Evolutionary conservation across 2,113 vertebrate genomes (phyloP), one percentile per base, ranked within the genome.

Genomic region (Sardina pilchardus): DNA sequence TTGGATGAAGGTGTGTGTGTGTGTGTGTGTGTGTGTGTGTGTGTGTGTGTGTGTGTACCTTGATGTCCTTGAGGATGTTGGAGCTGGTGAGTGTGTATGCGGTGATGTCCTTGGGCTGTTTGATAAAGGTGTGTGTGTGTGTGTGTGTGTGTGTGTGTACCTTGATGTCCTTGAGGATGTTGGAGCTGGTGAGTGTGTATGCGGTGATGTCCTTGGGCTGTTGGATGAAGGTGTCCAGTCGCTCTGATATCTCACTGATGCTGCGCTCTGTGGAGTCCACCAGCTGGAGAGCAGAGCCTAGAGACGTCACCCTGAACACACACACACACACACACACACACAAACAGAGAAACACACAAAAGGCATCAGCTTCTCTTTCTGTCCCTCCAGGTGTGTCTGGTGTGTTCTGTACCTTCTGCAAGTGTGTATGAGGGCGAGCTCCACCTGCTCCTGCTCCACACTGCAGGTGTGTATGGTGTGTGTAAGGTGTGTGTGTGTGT

Each of bases 191-290:
- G 71, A 97, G 89, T 4, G 88, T 91, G 85, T 96, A 95, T 81
- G 90, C 93, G 0, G 90, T 94, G 89, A 97, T 88, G 84, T 95
- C 92, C 88, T 94, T 92, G 53, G 94, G 94, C 47, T 96, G 93
- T 26, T 94, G 92, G 87, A 94, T 93, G 89, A 96, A 94, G 0
- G 86, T 91, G 80, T 96, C 90, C 83, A 97, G 94, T 0, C 91
- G 92, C 75, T 93, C 92, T 4, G 93, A 92, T 42, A 98, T 94
- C 82, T 93, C 88, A 75, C 92, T 84, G 16, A 94, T 95, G 86
- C 96, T 93, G 47, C 95, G 93, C 92, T 98, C 96, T 24, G 96
- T 92, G 6, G 96, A 96, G 67, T 92, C 91, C 4, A 97, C 93
- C 80, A 96, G 93, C 78, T 95, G 92, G 86, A 97, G 93, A 3